Evolutionary conservation across 2,113 vertebrate genomes (phyloP).

Genomic region (Acanthisitta chloris): DNA sequence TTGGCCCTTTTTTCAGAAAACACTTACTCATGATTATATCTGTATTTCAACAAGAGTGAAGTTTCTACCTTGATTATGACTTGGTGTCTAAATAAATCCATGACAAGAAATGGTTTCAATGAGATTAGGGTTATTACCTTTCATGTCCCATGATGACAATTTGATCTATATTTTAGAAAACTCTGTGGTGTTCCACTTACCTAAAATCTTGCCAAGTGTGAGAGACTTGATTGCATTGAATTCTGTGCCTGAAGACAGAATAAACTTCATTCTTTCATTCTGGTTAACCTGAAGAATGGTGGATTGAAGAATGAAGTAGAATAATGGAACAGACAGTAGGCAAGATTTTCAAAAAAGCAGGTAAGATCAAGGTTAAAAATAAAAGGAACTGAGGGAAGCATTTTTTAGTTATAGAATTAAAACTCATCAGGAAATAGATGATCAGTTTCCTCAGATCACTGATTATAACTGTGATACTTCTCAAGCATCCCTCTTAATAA

Average conservation of each 20-base stretch:
- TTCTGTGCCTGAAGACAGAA: conserved; percentile 82
- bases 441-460: background rate
- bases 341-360: background rate
- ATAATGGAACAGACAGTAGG: background rate
- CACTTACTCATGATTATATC: background rate
- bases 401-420: background rate
- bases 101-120: background rate
- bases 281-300: conserved; percentile 80
- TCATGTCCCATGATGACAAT: background rate
- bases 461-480: background rate
- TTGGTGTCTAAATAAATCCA: conserved; percentile 14
- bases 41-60: conserved; percentile 8
- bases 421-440: background rate
- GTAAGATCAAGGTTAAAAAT: background rate
- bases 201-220: conserved; percentile 82
- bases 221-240: conserved; percentile 85
- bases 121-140: background rate
- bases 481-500: background rate
- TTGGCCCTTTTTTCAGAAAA: conserved; percentile 8
- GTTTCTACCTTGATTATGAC: conserved; percentile 7
- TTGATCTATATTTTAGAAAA: background rate
- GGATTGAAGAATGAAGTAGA: background rate
- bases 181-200: conserved; percentile 70
- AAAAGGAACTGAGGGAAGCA: background rate
- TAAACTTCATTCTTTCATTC: conserved; percentile 78